Percentiles rank a stretch among this genome's conserved stretches.
Evolutionary conservation across 2,113 vertebrate species (phyloP).

Genomic region (Zapus hudsonius): DNA sequence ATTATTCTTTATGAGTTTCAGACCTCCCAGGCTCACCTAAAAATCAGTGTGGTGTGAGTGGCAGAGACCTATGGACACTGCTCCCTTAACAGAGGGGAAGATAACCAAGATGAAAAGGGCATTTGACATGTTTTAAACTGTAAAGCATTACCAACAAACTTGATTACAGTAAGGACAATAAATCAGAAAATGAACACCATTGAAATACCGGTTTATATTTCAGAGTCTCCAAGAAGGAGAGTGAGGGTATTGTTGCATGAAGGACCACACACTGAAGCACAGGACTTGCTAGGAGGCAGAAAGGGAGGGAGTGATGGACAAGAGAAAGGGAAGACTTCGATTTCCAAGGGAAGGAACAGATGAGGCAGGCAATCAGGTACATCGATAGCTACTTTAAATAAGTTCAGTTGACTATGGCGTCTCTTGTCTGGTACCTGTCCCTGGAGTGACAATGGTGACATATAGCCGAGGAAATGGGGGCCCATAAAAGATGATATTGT

Average conservation of each 20-base stretch:
- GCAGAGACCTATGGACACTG: not conserved
- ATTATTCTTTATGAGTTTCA: not conserved
- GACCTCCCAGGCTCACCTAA: not conserved
- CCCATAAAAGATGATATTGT: not conserved
- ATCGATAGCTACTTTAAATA: not conserved
- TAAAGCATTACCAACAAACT: not conserved
- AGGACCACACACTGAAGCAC: not conserved
- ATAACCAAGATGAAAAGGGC: not conserved
- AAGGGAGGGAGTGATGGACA: no score
- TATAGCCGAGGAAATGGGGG: no score
- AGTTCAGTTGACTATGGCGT: not conserved
- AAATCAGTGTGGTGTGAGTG: not conserved
- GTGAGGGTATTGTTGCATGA: no score
- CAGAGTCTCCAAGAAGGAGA: not conserved
- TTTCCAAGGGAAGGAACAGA: not conserved
- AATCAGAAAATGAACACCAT: not conserved
- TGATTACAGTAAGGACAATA: not conserved
- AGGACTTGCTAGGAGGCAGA: not conserved
- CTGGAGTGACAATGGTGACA: not conserved
- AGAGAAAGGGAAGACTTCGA: no score
- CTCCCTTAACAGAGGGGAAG: not conserved
- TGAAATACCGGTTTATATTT: not conserved
- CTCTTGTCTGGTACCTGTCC: not conserved
- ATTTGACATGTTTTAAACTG: not conserved
- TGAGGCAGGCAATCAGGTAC: not conserved